Conservation (phyloP, 64 coral and sea anemone genomes). For the Catalaphyllia jardinei region DNA sequence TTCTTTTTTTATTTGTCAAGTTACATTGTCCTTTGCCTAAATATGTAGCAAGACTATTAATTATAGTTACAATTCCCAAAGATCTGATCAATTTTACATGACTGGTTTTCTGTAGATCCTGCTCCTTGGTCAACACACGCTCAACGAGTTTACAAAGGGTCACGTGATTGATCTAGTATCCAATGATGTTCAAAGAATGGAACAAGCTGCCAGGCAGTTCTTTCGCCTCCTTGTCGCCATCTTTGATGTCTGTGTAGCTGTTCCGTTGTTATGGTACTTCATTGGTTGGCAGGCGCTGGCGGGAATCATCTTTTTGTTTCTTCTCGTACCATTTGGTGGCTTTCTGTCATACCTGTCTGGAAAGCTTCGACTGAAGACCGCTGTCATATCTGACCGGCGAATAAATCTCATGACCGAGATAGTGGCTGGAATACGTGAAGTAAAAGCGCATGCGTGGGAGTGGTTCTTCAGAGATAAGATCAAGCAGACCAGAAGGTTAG, state of each 20-base stretch:
- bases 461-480: constrained; percentile 38
- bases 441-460: constrained; percentile 57
- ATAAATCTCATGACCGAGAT: constrained; percentile 59
- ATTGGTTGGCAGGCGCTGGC: constrained; percentile 58
- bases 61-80: too few species aligned
- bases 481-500: constrained; percentile 37
- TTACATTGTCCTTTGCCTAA: too few species aligned
- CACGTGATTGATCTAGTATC: constrained; percentile 62
- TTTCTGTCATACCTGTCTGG: constrained; percentile 18
- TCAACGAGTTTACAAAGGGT: constrained; percentile 44
- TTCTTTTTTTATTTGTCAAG: too few species aligned
- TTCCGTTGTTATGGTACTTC: constrained; percentile 42
- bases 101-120: background rate
- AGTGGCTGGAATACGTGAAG: constrained; percentile 53
- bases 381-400: constrained; percentile 36
- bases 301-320: constrained; percentile 34
- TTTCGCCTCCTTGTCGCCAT: constrained; percentile 39
- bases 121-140: constrained; percentile 20
- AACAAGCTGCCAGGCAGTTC: constrained; percentile 50
- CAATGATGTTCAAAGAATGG: constrained; percentile 55
- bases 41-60: too few species aligned
- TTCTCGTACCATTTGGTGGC: constrained; percentile 27
- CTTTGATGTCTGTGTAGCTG: constrained; percentile 32
- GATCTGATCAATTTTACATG: background rate
- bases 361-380: constrained; percentile 50